These are phyloP conservation scores for Drosophila atroscutellata DNA, from an alignment of 2,888 invertebrate genomes.

Conservation along the genomic window DNA sequence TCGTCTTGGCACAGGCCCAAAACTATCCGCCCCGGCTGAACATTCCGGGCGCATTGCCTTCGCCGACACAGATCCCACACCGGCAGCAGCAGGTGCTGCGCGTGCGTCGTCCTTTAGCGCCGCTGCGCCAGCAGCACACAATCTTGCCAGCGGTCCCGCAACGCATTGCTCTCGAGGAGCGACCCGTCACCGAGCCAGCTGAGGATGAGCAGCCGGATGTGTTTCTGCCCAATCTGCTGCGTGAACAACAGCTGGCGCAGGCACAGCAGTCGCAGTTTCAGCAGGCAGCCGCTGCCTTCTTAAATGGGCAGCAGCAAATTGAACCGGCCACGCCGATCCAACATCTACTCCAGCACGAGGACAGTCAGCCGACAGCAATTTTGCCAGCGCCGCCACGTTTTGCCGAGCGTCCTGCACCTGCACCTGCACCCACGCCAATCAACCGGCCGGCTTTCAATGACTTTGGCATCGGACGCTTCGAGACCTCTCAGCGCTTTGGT, in stretches of 20 bases:
- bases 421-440: conserved; percentile 53
- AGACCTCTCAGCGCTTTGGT: conserved; percentile 77
- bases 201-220: conserved; percentile 87
- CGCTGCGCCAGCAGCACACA: conserved; percentile 84
- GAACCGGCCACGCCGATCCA: conserved; percentile 85
- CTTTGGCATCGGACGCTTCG: conserved; percentile 79
- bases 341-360: conserved; percentile 71
- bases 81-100: conserved; percentile 81
- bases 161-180: conserved; percentile 83
- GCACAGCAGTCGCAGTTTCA: conserved; percentile 84
- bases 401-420: conserved; percentile 77
- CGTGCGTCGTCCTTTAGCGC: conserved; percentile 84
- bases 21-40: conserved; percentile 88
- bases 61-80: conserved; percentile 78
- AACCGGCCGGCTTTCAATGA: conserved; percentile 79
- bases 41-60: conserved; percentile 88
- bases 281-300: conserved; percentile 79
- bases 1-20: conserved; percentile 84
- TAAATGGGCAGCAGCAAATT: conserved; percentile 76
- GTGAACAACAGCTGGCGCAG: conserved; percentile 82
- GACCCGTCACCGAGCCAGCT: conserved; percentile 89
- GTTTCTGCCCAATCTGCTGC: conserved; percentile 85
- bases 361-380: conserved; percentile 67
- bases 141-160: conserved; percentile 85
- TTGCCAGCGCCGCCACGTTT: conserved; percentile 79